A percentile compares a stretch with the other conserved stretches of the same genome.
phyloP scores from a whole-genome alignment of 2,888 invertebrate genomes.

The Netelia virgata region DNA sequence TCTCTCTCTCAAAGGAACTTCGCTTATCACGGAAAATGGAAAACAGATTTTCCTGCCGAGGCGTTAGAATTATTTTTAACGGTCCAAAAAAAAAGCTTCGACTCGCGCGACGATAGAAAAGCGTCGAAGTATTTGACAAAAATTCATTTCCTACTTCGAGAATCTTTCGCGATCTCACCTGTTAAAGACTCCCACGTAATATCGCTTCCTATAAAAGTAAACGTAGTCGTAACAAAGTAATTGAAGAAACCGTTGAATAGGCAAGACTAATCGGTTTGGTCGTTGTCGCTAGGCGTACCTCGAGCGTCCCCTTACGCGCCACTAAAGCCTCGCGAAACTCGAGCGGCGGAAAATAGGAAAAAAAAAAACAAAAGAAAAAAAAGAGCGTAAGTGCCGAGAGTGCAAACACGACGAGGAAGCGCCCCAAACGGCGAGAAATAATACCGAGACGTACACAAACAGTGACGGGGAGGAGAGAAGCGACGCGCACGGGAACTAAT shows the following conservation, averaged over 20 bases:
- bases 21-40: not conserved
- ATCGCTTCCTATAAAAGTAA: conserved; percentile 4
- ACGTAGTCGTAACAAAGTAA: conserved; percentile 55
- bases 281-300: conserved; percentile 36
- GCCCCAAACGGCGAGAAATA: conserved; percentile 28
- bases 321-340: not conserved
- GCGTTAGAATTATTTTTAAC: too few species aligned
- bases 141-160: too few species aligned
- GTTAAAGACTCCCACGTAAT: not conserved
- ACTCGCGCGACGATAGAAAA: too few species aligned
- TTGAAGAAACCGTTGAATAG: conserved; percentile 61
- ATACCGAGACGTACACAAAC: conserved; percentile 10
- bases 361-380: not conserved
- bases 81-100: too few species aligned
- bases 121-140: too few species aligned
- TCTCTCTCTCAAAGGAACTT: not conserved
- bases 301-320: conserved; percentile 22
- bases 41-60: not conserved
- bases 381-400: not conserved
- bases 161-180: not conserved
- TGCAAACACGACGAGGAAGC: conserved; percentile 11
- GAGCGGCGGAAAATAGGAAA: not conserved
- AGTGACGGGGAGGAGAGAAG: conserved; percentile 69
- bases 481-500: conserved; percentile 73
- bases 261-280: conserved; percentile 47